Conservation (phyloP, 2,888 invertebrate species). For the Orthonevra nobilis region DNA sequence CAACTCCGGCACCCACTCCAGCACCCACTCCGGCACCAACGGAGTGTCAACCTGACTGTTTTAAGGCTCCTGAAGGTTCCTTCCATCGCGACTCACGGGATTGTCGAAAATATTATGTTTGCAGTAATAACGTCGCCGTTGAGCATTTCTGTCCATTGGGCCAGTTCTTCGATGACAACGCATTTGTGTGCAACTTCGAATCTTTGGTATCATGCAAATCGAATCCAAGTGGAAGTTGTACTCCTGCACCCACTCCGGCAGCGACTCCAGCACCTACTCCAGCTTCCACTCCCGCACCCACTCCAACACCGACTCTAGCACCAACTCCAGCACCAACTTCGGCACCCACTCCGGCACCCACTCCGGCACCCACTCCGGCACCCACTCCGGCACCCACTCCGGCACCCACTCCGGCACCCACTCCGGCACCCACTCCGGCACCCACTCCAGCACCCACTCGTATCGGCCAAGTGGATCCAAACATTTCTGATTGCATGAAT, state of each 20-base stretch:
- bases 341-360: conserved; percentile 3
- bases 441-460: background rate
- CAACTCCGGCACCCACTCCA: too few relatives aligned
- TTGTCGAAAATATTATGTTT: conserved; percentile 30
- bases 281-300: background rate
- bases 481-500: conserved; percentile 13
- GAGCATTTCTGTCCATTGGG: conserved; percentile 1
- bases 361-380: background rate
- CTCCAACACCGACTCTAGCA: background rate
- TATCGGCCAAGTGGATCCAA: conserved; percentile 15
- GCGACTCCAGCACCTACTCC: too few relatives aligned
- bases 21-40: background rate
- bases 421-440: background rate
- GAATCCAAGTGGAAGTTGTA: background rate
- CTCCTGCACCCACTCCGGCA: background rate
- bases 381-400: background rate
- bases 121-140: conserved; percentile 5
- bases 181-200: conserved; percentile 1
- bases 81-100: background rate
- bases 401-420: too few relatives aligned
- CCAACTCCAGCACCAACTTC: background rate
- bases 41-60: conserved; percentile 4
- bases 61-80: background rate
- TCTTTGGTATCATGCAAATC: conserved; percentile 11
- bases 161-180: conserved; percentile 3